Evolutionary conservation across 2,113 vertebrate species (phyloP).

Genomic region (Cercopithecus mona): DNA sequence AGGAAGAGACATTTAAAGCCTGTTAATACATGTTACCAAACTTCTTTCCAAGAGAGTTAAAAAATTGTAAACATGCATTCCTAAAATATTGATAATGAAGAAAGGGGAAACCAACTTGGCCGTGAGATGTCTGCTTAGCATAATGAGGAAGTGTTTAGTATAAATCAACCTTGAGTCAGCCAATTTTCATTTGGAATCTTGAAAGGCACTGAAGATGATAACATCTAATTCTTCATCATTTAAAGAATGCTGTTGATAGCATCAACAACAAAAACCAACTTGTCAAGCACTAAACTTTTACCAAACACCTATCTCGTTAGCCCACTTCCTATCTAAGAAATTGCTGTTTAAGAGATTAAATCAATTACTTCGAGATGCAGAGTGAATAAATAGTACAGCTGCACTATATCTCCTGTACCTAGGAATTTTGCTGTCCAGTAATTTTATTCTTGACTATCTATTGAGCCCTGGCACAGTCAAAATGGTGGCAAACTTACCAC

Average conservation of each 20-base stretch:
- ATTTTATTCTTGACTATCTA: not conserved
- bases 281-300: slow-evolving; percentile 31
- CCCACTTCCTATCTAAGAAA: slow-evolving; percentile 34
- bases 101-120: not conserved
- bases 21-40: not conserved
- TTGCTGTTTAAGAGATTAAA: not conserved
- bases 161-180: slow-evolving; percentile 37
- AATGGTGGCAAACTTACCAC: not conserved
- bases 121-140: not conserved
- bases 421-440: slow-evolving; percentile 1
- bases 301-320: slow-evolving; percentile 32
- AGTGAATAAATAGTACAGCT: not conserved
- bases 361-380: not conserved
- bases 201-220: slow-evolving; percentile 25
- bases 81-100: not conserved
- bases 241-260: not conserved
- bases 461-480: slow-evolving; percentile 21
- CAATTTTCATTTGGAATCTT: slow-evolving; percentile 13
- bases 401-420: not conserved
- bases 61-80: not conserved
- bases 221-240: slow-evolving; percentile 42
- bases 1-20: not conserved
- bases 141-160: slow-evolving; percentile 7
- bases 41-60: not conserved
- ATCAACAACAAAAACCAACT: slow-evolving; percentile 40